Base-by-base conservation (phyloP, 2,888 invertebrate species). In the Cordilura impudica region DNA sequence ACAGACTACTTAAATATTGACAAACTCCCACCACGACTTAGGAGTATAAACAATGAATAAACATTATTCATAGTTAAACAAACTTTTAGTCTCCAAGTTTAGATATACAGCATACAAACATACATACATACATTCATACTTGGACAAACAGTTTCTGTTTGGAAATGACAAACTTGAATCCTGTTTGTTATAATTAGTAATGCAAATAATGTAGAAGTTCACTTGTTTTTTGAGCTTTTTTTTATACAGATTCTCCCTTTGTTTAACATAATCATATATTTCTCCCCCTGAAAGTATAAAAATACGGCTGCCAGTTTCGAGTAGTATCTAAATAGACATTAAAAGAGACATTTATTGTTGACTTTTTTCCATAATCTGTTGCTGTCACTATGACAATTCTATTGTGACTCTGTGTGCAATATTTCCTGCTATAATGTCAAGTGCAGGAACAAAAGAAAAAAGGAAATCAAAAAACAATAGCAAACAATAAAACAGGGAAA, bases 161-260 rank as follows among this genome's bases (percentile, higher is more conserved):
- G n/a, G 29, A 12, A 14, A 47, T 53, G 18, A 69, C 39, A 70
- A 75, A 75, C 61, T 76, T 74, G 86, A 87, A 87, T 89, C 86
- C 84, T 84, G 84, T 88, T 88, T 87, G 83, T 85, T 86, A 85
- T 88, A 88, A 88, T 89, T 89, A 88, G 85, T 85, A 88, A 89
- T 89, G 85, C 87, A 88, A 88, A 88, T 87, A 88, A 83, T 84
- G 83, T 81, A 83, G 77, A 83, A 39, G 35, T 39, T 39, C 3
- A 39, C 35, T 39, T 39, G n/a, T n/a, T 2, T 39, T 2, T 39
- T n/a, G 1, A 35, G n/a, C n/a, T n/a, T n/a, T n/a, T n/a, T 39
- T 39, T 12, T 39, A 12, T n/a, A 39, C 35, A 39, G 14, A 12
- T 39, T n/a, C 4, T 39, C 35, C 35, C 35, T 39, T n/a, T 39